A percentile compares a stretch with the other conserved stretches of the same genome.
Conservation (phyloP, 1,140 invertebrate genomes). For the Polypedilum vanderplanki region DNA sequence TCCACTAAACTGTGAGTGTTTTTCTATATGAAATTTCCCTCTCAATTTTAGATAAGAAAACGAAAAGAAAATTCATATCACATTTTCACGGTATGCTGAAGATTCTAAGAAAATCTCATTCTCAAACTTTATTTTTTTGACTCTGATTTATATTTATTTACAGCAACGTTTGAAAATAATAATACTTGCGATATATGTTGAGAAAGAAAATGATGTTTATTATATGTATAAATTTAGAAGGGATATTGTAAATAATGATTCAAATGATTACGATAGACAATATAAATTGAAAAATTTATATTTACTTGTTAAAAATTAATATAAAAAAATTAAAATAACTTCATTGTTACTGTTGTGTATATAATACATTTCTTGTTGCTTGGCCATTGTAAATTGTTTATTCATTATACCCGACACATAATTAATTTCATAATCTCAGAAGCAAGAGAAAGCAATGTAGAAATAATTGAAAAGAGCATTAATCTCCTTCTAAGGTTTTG, state of each 20-base stretch:
- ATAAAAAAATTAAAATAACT: too few relatives aligned
- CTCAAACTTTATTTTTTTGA: background rate
- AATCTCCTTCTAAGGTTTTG: background rate
- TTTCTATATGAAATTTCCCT: background rate
- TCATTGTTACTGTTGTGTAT: background rate
- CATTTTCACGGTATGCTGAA: background rate
- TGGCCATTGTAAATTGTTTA: background rate
- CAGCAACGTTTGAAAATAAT: background rate
- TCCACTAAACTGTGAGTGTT: background rate
- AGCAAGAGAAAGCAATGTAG: conserved; percentile 15
- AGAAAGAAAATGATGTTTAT: background rate
- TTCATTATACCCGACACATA: conserved; percentile 28
- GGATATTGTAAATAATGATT: background rate
- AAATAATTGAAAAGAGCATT: conserved; percentile 27
- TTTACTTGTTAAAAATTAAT: background rate
- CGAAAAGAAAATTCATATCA: background rate
- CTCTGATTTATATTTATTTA: background rate
- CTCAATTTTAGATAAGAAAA: background rate
- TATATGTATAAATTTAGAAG: background rate
- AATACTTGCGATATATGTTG: background rate
- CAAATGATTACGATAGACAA: background rate
- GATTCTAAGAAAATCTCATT: background rate
- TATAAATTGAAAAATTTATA: background rate
- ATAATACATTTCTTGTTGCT: background rate
- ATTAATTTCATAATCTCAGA: conserved; percentile 27